Evolutionary conservation across 2,113 vertebrate species (phyloP).

Genomic region (Perca schrenkii): DNA sequence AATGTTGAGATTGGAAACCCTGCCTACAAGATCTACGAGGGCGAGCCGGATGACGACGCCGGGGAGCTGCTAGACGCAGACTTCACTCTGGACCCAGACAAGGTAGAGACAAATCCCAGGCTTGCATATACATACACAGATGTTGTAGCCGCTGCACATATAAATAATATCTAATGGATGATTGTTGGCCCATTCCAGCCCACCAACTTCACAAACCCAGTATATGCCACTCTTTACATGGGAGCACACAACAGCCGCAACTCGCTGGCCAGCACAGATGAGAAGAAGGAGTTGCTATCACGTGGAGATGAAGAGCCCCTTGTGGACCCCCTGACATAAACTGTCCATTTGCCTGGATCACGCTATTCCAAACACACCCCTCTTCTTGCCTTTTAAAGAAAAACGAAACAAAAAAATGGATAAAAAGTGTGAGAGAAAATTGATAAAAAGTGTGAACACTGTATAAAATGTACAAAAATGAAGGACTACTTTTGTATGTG

Average conservation of each 20-base stretch:
- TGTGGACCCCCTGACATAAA: conserved; percentile 92
- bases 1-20: conserved; percentile 98
- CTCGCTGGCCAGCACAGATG: conserved; percentile 97
- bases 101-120: conserved; percentile 81
- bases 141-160: background rate
- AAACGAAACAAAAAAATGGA: conserved; percentile 57
- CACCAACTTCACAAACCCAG: conserved; percentile 98
- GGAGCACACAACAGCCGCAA: conserved; percentile 95
- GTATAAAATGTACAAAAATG: conserved; percentile 99
- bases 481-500: conserved; percentile 99
- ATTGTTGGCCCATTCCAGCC: conserved; percentile 82
- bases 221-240: conserved; percentile 98
- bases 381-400: conserved; percentile 82
- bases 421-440: conserved; percentile 73
- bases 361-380: conserved; percentile 66
- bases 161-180: background rate
- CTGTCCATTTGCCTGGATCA: conserved; percentile 42
- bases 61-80: conserved; percentile 95
- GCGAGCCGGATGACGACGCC: conserved; percentile 92
- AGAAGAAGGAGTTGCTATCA: conserved; percentile 95
- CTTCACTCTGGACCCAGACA: conserved; percentile 96
- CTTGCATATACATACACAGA: background rate
- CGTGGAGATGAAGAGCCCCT: conserved; percentile 92
- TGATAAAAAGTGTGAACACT: conserved; percentile 85
- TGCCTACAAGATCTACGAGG: conserved; percentile 98